Conservation (phyloP, 2,797 vertebrate species). For the Coregonus ussuriensis region DNA sequence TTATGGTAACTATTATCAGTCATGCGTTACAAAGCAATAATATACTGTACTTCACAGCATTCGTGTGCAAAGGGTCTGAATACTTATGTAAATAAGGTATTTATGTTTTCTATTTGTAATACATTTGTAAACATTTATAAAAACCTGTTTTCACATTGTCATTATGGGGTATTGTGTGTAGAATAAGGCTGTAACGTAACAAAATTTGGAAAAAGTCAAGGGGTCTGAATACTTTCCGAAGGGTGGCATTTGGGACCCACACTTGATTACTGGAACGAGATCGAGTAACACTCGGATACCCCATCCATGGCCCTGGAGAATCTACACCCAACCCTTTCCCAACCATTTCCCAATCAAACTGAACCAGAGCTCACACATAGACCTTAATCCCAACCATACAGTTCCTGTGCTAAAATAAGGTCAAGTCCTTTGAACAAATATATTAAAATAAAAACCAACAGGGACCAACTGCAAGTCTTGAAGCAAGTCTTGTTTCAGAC, state of each 20-base stretch:
- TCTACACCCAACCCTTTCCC: slow-evolving; percentile 33
- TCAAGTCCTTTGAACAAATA: slow-evolving; percentile 65
- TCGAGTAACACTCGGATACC: slow-evolving; percentile 18
- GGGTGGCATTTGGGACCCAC: background rate
- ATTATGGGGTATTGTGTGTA: too few species aligned
- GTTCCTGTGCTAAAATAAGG: slow-evolving; percentile 65
- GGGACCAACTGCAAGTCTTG: slow-evolving; percentile 30
- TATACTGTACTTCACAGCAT: slow-evolving; percentile 12
- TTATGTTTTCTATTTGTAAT: too few species aligned
- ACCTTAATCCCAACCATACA: slow-evolving; percentile 18
- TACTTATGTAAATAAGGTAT: too few species aligned
- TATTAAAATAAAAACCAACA: slow-evolving; percentile 63
- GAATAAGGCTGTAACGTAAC: too few species aligned
- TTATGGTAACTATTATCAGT: background rate
- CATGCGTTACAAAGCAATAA: slow-evolving; percentile 30
- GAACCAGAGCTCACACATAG: slow-evolving; percentile 11
- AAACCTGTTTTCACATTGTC: too few species aligned
- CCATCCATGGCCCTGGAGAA: background rate
- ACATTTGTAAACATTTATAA: too few species aligned
- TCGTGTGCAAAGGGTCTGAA: background rate
- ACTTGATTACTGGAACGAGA: slow-evolving; percentile 34
- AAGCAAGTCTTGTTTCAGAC: slow-evolving; percentile 44
- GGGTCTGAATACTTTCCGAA: too few species aligned
- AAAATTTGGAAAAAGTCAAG: too few species aligned
- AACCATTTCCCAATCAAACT: slow-evolving; percentile 47